These are phyloP conservation scores for Puntigrus tetrazona DNA, from an alignment of 2,113 vertebrate species.

Conservation along the genomic window DNA sequence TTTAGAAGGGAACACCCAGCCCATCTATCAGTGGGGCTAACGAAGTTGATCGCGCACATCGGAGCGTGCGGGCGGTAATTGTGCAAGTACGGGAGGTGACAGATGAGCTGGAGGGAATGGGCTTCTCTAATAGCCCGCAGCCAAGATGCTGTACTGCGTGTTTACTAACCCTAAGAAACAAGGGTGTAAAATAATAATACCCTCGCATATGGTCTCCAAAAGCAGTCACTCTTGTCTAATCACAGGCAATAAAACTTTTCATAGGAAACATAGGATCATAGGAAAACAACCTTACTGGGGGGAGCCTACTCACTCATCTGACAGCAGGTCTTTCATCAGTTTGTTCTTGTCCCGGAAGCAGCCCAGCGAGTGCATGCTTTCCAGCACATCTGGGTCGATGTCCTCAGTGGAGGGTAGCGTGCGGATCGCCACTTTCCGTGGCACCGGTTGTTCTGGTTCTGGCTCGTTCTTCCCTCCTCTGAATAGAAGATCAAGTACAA, in stretches of 20 bases:
- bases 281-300: neutral
- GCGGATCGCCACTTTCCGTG: conserved; percentile 94
- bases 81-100: conserved; percentile 45
- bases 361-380: conserved; percentile 99
- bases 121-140: conserved; percentile 30
- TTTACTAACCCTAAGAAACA: conserved; percentile 44
- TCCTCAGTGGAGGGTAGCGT: conserved; percentile 89
- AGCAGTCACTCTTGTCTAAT: conserved; percentile 7
- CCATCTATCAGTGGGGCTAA: conserved; percentile 55
- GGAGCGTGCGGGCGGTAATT: conserved; percentile 43
- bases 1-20: conserved; percentile 42
- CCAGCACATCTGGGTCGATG: conserved; percentile 96
- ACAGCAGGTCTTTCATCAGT: conserved; percentile 95
- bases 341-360: conserved; percentile 98
- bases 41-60: conserved; percentile 28
- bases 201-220: conserved; percentile 10
- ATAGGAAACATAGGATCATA: too few species aligned
- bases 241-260: neutral
- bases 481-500: conserved; percentile 48
- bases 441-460: conserved; percentile 93
- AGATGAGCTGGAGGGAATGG: conserved; percentile 45
- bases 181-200: conserved; percentile 35
- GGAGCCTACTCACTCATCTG: conserved; percentile 85
- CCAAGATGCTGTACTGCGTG: conserved; percentile 34
- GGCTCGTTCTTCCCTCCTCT: conserved; percentile 98